Conservation (phyloP, 1,140 invertebrate genomes). For the Apis laboriosa region DNA sequence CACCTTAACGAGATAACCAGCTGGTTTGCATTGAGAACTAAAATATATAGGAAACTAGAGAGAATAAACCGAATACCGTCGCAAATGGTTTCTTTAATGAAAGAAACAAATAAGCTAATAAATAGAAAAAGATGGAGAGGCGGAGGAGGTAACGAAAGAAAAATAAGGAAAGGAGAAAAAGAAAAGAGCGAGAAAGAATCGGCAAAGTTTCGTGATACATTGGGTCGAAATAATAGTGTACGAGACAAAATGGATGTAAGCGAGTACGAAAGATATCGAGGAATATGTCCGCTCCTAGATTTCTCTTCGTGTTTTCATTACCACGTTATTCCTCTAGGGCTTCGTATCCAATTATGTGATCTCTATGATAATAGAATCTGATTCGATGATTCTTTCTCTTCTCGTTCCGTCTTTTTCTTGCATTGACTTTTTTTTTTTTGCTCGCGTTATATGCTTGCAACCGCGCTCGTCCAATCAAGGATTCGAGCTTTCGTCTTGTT, state of each 20-base stretch:
- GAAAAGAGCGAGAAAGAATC: background rate
- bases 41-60: background rate
- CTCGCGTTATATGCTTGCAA: background rate
- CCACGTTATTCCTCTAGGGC: slow-evolving; percentile 56
- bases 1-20: slow-evolving; percentile 3
- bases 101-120: slow-evolving; percentile 13
- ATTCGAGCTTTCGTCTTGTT: background rate
- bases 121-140: background rate
- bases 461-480: background rate
- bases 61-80: background rate
- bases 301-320: slow-evolving; percentile 48
- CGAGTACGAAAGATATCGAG: slow-evolving; percentile 43
- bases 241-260: slow-evolving; percentile 27
- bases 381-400: slow-evolving; percentile 38
- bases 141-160: background rate
- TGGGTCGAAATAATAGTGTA: background rate
- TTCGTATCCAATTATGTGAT: slow-evolving; percentile 70
- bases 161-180: background rate
- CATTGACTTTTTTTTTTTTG: background rate
- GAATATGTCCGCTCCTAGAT: slow-evolving; percentile 38
- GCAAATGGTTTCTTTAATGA: slow-evolving; percentile 32
- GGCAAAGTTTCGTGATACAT: background rate
- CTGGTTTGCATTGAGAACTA: background rate
- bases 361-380: slow-evolving; percentile 71
- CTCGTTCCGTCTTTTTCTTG: background rate